Conservation (phyloP, 2,888 invertebrate genomes). For the Plagodis dolabraria region DNA sequence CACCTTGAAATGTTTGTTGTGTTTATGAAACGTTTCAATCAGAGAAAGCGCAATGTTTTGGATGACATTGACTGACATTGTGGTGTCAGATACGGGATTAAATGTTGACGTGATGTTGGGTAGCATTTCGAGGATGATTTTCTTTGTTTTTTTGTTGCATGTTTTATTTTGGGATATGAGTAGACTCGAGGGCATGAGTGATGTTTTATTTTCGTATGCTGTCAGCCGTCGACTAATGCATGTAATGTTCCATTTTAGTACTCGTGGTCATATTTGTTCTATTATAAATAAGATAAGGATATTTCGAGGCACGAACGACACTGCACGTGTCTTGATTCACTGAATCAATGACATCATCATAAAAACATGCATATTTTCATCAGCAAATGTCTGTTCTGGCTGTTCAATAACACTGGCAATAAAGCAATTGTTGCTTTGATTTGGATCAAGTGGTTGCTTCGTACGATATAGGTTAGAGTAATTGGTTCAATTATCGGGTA, state of each 20-base stretch:
- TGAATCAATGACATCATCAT: conserved; percentile 4
- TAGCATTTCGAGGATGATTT: conserved; percentile 1
- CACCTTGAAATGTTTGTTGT: conserved; percentile 51
- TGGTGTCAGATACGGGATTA: conserved; percentile 14
- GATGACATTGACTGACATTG: conserved; percentile 31
- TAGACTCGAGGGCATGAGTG: conserved; percentile 2
- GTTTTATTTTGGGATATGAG: conserved; percentile 20
- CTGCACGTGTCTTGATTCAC: conserved; percentile 6
- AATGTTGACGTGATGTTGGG: conserved; percentile 12
- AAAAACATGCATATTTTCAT: background rate
- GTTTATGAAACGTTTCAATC: conserved; percentile 43
- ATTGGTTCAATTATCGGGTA: conserved; percentile 47
- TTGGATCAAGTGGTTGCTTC: conserved; percentile 69
- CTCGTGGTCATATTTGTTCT: too few species aligned
- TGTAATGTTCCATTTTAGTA: too few species aligned
- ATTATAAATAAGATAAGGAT: background rate
- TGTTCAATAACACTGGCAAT: background rate
- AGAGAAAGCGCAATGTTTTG: conserved; percentile 33
- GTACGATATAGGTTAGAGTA: conserved; percentile 51
- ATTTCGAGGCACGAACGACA: background rate
- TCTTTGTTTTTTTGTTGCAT: conserved; percentile 4
- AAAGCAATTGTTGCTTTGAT: conserved; percentile 65
- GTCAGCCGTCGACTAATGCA: too few species aligned
- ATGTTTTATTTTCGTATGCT: conserved; percentile 11
- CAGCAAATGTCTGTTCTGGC: background rate